A percentile compares a stretch with the other conserved stretches of the same genome.
Evolutionary conservation across 1,140 invertebrate species (phyloP).

Genomic region (Cydia amplana): DNA sequence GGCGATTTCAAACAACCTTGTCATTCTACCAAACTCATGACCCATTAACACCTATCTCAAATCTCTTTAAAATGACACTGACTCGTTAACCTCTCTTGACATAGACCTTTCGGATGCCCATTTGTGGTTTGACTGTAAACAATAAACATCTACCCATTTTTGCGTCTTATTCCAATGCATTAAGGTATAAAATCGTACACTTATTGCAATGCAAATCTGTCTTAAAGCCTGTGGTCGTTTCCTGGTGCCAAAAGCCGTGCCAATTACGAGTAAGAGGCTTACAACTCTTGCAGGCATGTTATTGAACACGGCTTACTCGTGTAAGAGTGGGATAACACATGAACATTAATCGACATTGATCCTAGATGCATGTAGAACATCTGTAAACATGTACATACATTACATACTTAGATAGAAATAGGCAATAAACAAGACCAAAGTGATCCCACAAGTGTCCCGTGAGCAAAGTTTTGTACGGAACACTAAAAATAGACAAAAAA

Average conservation of each 20-base stretch:
- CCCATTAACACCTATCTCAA: neutral
- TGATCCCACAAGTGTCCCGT: no score
- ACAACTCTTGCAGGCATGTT: neutral
- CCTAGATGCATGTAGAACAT: neutral
- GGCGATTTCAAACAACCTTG: neutral
- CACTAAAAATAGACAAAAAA: no score
- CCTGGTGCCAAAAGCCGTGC: conserved; percentile 16
- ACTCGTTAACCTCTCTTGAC: conserved; percentile 7
- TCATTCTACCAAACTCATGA: neutral
- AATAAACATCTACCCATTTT: neutral
- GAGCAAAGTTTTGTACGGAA: no score
- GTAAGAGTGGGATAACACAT: conserved; percentile 4
- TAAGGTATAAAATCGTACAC: neutral
- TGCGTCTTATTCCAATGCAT: neutral
- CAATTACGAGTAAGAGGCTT: conserved; percentile 26
- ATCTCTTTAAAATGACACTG: neutral
- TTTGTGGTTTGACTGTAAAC: neutral
- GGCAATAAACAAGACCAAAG: no score
- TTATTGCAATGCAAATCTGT: neutral
- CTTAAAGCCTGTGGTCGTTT: conserved; percentile 17
- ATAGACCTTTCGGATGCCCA: conserved; percentile 25
- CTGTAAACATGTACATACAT: neutral
- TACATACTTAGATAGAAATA: no score
- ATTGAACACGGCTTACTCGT: neutral
- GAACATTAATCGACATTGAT: conserved; percentile 1